Evolutionary conservation across 1,140 invertebrate genomes (phyloP).

Genomic region (Neelides sp.): DNA sequence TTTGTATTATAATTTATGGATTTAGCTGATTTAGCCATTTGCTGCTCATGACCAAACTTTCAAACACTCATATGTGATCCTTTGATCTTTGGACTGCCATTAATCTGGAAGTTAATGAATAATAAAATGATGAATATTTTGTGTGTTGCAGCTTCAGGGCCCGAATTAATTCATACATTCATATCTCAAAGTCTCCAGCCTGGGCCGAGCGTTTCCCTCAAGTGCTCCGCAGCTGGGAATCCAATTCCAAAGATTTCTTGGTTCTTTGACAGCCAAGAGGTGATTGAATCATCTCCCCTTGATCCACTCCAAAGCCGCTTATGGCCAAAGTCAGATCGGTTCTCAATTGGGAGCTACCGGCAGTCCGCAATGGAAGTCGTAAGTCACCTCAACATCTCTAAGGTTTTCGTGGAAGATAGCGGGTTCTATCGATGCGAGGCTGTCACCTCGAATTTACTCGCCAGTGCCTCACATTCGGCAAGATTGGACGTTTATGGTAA

Average conservation of each 20-base stretch:
- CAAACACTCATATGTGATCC: too few species aligned
- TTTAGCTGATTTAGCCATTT: too few species aligned
- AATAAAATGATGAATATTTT: too few species aligned
- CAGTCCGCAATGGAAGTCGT: slow-evolving; percentile 34
- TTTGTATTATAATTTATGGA: too few species aligned
- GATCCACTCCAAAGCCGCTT: slow-evolving; percentile 12
- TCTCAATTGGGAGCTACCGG: slow-evolving; percentile 16
- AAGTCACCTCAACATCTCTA: slow-evolving; percentile 41
- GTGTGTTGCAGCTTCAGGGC: slow-evolving; percentile 20
- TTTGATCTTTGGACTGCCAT: too few species aligned
- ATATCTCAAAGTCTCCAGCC: slow-evolving; percentile 36
- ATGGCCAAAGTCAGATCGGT: slow-evolving; percentile 21
- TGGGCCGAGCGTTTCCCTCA: slow-evolving; percentile 37
- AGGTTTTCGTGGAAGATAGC: slow-evolving; percentile 37
- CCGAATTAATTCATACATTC: slow-evolving; percentile 34
- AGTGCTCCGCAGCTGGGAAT: slow-evolving; percentile 39
- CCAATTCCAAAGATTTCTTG: slow-evolving; percentile 38
- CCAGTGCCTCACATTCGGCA: slow-evolving; percentile 33
- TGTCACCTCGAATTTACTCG: slow-evolving; percentile 36
- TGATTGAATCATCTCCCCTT: slow-evolving; percentile 21
- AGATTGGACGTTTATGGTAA: slow-evolving; percentile 40
- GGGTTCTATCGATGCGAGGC: slow-evolving; percentile 39
- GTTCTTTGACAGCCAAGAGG: slow-evolving; percentile 33
- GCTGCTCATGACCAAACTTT: too few species aligned
- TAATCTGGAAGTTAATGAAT: too few species aligned